phyloP scores from a whole-genome alignment of 2,113 vertebrate genomes.

The Perca fluviatilis region DNA sequence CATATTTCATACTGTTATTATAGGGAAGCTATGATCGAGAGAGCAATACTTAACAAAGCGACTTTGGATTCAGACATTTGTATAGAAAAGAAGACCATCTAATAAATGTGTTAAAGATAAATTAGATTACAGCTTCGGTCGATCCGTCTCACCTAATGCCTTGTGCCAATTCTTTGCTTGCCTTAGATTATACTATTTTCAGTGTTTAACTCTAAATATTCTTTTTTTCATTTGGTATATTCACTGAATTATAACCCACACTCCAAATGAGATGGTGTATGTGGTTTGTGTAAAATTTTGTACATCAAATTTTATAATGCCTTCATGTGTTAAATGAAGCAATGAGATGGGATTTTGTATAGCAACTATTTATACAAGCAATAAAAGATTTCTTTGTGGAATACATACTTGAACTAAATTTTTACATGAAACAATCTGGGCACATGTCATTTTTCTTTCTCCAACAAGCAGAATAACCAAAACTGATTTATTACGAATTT shows the following conservation, averaged over 20 bases:
- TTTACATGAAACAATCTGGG: not conserved
- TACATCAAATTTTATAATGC: constrained; percentile 52
- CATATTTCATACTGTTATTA: not conserved
- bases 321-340: constrained; percentile 4
- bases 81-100: not conserved
- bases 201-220: constrained; percentile 9
- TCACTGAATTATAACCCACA: constrained; percentile 2
- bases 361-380: constrained; percentile 68
- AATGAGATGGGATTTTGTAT: constrained; percentile 50
- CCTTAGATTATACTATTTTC: constrained; percentile 20
- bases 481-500: not conserved
- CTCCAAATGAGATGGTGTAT: constrained; percentile 25
- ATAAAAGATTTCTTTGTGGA: constrained; percentile 53
- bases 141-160: constrained; percentile 10
- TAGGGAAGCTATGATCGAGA: not conserved
- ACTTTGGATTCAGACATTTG: not conserved
- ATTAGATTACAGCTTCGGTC: not conserved
- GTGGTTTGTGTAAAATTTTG: constrained; percentile 50
- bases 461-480: not conserved
- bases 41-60: constrained; percentile 43
- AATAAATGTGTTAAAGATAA: not conserved
- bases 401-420: not conserved
- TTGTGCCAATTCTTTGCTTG: constrained; percentile 50
- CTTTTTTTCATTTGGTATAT: not conserved
- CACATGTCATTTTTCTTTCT: not conserved